Percentiles rank a stretch among this genome's conserved stretches.
Evolutionary conservation across 2,888 invertebrate species (phyloP).

Genomic region (Hemistola chrysoprasaria): DNA sequence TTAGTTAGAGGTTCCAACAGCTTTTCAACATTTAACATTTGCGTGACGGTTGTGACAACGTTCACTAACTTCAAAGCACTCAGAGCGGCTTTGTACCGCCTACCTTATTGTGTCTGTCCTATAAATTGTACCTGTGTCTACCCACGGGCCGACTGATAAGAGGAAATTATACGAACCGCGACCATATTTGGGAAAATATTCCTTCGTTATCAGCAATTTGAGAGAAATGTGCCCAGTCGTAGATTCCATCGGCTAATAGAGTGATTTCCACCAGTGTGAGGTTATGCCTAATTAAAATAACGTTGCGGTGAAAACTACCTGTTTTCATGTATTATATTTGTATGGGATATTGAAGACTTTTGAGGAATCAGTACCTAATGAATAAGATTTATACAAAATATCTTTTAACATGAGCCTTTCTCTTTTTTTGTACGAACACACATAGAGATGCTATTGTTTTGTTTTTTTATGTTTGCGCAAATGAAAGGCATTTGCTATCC

Average conservation of each 20-base stretch:
- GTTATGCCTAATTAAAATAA: no score
- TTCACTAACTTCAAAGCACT: conserved; percentile 8
- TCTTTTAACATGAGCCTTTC: no score
- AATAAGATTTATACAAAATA: no score
- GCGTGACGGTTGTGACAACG: conserved; percentile 6
- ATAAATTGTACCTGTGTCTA: conserved; percentile 15
- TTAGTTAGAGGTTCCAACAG: no score
- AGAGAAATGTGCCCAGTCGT: neutral
- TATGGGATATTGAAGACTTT: no score
- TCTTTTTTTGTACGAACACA: no score
- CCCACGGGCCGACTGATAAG: conserved; percentile 9
- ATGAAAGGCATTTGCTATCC: no score
- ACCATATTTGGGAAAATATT: conserved; percentile 13
- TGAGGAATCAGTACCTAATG: no score
- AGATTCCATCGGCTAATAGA: conserved; percentile 4
- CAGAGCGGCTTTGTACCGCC: conserved; percentile 10
- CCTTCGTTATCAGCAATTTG: conserved; percentile 5
- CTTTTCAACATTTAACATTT: neutral
- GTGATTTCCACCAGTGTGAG: neutral
- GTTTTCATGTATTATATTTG: no score
- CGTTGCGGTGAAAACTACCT: no score
- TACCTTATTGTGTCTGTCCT: conserved; percentile 13
- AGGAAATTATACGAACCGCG: conserved; percentile 10
- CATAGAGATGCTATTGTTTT: no score
- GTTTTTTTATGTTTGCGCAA: no score